Percentiles rank a stretch among this genome's conserved stretches.
Evolutionary conservation across 2,113 vertebrate species (phyloP).

Genomic region (Catagonus wagneri): DNA sequence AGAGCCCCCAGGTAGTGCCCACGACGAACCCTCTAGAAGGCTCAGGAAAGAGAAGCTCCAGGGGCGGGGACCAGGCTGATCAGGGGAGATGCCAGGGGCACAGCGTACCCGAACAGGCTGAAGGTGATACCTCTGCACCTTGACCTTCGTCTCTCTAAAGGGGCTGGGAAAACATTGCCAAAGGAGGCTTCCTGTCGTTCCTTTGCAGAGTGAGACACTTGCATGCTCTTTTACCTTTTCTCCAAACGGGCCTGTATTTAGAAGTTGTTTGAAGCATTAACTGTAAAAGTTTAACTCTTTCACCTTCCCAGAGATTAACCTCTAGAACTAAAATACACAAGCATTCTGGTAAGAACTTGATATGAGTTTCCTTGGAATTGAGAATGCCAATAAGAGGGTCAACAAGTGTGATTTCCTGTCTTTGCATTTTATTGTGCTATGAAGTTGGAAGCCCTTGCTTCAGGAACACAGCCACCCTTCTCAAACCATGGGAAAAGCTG

Average conservation of each 20-base stretch:
- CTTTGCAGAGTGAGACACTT: conserved; percentile 43
- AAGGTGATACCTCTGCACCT: background rate
- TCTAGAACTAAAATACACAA: conserved; percentile 19
- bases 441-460: background rate
- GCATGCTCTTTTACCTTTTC: background rate
- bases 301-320: background rate
- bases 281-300: conserved; percentile 57
- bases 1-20: background rate
- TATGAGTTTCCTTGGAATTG: conserved; percentile 40
- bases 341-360: conserved; percentile 21
- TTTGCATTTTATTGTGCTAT: background rate
- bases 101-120: background rate
- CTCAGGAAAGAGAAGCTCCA: background rate
- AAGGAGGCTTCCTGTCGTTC: conserved; percentile 14
- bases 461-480: background rate
- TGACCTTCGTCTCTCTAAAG: conserved; percentile 2
- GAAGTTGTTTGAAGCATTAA: conserved; percentile 50
- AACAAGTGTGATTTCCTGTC: background rate
- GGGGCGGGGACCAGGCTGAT: background rate
- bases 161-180: background rate
- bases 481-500: background rate
- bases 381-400: background rate
- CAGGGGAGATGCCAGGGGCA: background rate
- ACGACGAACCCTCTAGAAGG: background rate
- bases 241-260: background rate